phyloP scores from a whole-genome alignment of 2,888 invertebrate species.

The Patella caerulea region DNA sequence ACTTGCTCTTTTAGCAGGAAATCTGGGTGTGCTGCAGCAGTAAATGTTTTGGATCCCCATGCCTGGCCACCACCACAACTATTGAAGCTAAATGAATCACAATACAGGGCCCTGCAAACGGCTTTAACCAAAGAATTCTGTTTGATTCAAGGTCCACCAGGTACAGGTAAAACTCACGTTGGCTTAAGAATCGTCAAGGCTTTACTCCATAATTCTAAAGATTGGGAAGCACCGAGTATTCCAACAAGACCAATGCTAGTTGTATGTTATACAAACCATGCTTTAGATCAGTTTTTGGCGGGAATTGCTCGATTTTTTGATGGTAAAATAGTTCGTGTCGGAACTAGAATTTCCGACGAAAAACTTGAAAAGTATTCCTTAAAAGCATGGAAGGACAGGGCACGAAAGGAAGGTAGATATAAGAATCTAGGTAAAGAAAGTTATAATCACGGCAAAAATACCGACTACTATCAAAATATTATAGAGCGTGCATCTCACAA shows the following conservation, averaged over 20 bases:
- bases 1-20: conserved; percentile 17
- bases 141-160: conserved; percentile 79
- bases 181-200: conserved; percentile 81
- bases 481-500: too few relatives aligned
- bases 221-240: conserved; percentile 57
- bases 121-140: conserved; percentile 64
- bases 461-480: too few relatives aligned
- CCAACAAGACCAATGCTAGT: conserved; percentile 57
- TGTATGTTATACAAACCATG: conserved; percentile 69
- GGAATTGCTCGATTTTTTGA: conserved; percentile 52
- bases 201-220: conserved; percentile 76
- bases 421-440: too few relatives aligned
- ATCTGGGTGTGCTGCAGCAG: conserved; percentile 5
- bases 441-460: too few relatives aligned
- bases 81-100: conserved; percentile 61
- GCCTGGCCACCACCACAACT: conserved; percentile 60
- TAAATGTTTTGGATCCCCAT: conserved; percentile 14
- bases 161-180: conserved; percentile 87
- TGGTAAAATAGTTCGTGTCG: conserved; percentile 59
- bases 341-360: conserved; percentile 54
- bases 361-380: conserved; percentile 43
- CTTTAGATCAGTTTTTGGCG: conserved; percentile 68
- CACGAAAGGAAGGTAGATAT: neutral
- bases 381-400: conserved; percentile 24
- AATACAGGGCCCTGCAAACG: conserved; percentile 57